Conservation (phyloP, 1,140 invertebrate genomes). For the Harpegnathos saltator region DNA sequence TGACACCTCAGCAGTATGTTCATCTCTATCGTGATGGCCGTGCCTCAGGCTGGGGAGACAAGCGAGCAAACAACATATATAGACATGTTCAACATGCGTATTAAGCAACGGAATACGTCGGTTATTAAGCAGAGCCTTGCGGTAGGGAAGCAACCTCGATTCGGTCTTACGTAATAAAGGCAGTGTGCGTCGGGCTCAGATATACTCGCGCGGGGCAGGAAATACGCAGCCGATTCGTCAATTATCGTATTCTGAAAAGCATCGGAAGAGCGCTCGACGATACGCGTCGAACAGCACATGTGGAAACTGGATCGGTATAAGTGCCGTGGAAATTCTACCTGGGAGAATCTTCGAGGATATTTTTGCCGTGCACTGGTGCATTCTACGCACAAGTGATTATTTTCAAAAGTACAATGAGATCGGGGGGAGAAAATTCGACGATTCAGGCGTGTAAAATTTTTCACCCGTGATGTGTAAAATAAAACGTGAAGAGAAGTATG, state of each 20-base stretch:
- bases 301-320: too few species aligned
- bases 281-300: too few species aligned
- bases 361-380: neutral
- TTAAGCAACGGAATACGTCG: constrained; percentile 67
- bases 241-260: too few species aligned
- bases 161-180: constrained; percentile 49
- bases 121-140: constrained; percentile 67
- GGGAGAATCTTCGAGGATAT: neutral
- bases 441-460: too few species aligned
- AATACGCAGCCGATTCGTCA: neutral
- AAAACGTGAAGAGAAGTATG: too few species aligned
- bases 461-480: too few species aligned
- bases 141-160: constrained; percentile 63
- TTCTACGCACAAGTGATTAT: neutral
- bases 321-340: too few species aligned
- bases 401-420: neutral
- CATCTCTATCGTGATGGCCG: constrained; percentile 61
- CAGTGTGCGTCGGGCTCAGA: neutral
- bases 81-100: constrained; percentile 62
- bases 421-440: too few species aligned
- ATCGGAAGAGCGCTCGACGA: too few species aligned
- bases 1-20: constrained; percentile 70
- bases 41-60: constrained; percentile 61
- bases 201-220: neutral
- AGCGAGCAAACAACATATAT: constrained; percentile 58